A percentile compares a stretch with the other conserved stretches of the same genome.
Conservation (phyloP, 2,888 invertebrate species). For the Euspilapteryx auroguttella region DNA sequence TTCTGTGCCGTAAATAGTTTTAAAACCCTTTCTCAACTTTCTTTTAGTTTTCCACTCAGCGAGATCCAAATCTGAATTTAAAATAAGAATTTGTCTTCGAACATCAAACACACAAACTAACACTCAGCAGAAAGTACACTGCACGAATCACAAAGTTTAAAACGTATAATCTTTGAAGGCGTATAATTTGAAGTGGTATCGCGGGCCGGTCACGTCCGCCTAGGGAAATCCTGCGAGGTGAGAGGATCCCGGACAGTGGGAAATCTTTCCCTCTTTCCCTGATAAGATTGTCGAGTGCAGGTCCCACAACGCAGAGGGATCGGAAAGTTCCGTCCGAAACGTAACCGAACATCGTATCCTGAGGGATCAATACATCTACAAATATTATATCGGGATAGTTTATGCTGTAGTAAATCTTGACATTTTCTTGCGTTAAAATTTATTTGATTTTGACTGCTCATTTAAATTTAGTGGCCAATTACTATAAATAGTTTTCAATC, state of each 20-base stretch:
- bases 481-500: too few relatives aligned
- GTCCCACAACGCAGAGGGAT: slow-evolving; percentile 57
- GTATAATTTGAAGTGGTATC: slow-evolving; percentile 53
- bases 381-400: slow-evolving; percentile 53
- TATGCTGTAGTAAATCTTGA: slow-evolving; percentile 15
- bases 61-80: too few relatives aligned
- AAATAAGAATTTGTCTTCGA: too few relatives aligned
- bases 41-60: too few relatives aligned
- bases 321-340: slow-evolving; percentile 52
- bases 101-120: too few relatives aligned
- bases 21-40: too few relatives aligned
- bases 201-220: slow-evolving; percentile 19
- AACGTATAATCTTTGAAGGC: slow-evolving; percentile 29
- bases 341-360: slow-evolving; percentile 50
- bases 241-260: slow-evolving; percentile 49
- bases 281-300: slow-evolving; percentile 61
- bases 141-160: slow-evolving; percentile 12
- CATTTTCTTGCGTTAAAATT: slow-evolving; percentile 4
- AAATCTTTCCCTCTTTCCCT: slow-evolving; percentile 43
- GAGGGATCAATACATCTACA: slow-evolving; percentile 52
- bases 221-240: slow-evolving; percentile 50
- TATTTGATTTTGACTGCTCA: too few relatives aligned
- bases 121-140: too few relatives aligned
- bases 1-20: too few relatives aligned
- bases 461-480: too few relatives aligned